Evolutionary conservation across 2,888 invertebrate genomes (phyloP).

Genomic region (Pseudococcus longispinus): DNA sequence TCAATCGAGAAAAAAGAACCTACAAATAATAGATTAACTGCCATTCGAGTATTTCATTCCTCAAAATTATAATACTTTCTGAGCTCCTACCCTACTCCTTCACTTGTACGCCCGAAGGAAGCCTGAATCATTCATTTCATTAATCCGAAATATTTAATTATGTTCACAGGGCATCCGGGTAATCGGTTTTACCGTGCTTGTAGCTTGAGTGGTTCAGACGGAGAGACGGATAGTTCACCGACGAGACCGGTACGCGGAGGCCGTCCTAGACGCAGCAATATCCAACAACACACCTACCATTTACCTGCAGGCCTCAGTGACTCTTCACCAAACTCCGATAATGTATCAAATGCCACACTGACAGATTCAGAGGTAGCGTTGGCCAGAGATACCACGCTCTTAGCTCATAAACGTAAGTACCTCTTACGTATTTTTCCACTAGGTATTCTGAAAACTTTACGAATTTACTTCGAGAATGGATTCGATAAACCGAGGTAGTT

Average conservation of each 20-base stretch:
- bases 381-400: constrained; percentile 80
- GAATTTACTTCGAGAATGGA: no score
- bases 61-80: no score
- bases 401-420: constrained; percentile 81
- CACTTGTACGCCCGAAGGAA: no score
- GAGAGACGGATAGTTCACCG: constrained; percentile 56
- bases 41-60: no score
- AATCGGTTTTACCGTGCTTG: constrained; percentile 57
- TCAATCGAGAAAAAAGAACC: no score
- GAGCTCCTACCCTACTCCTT: no score
- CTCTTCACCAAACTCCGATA: constrained; percentile 68
- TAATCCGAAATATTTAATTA: neutral
- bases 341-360: constrained; percentile 84
- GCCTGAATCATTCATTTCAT: neutral
- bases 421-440: neutral
- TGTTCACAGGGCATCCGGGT: constrained; percentile 52
- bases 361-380: constrained; percentile 84
- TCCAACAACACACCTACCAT: constrained; percentile 54
- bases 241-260: constrained; percentile 49
- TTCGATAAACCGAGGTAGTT: no score
- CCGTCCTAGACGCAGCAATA: constrained; percentile 48
- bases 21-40: no score
- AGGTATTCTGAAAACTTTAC: no score
- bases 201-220: constrained; percentile 54
- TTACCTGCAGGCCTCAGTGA: constrained; percentile 55